Evolutionary conservation across 1,140 invertebrate genomes (phyloP), one percentile per base, ranked within the genome.

Genomic region (Drosophila sucinea): DNA sequence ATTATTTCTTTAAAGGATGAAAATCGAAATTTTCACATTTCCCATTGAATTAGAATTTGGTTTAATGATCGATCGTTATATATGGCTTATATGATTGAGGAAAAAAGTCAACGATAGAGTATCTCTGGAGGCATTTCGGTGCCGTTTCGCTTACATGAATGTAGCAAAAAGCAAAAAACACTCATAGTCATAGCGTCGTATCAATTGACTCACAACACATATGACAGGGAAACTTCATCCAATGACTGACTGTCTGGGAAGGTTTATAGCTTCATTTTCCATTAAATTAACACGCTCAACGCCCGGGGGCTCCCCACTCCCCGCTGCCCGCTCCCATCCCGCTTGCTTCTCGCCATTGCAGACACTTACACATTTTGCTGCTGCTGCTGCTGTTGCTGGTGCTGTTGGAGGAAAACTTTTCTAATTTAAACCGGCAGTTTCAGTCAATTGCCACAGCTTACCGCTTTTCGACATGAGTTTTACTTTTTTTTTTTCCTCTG

Each of bases 401-500:
- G 35, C 23, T 51, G 44, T 7, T 27, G 44, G 23, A 27, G 44
- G 44, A 51, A 85, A 86, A 86, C 82, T 86, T 86, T 86, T 86
- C 82, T 86, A 86, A 86, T 86, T 86, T 86, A 86, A 86, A 87
- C 82, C 83, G 82, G 82, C 82, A 86, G 82, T 86, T 86, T 87
- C 82, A 86, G 83, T 86, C 82, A 86, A 86, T 86, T 86, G 82
- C 82, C 82, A 86, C 83, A 86, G 82, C 82, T 86, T 86, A 86
- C 83, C 79, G 82, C 79, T 86, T 81, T 44, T 87, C 82, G 79
- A 86, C 82, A 86, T 87, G 82, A 86, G 83, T 86, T 86, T 87
- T 87, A 79, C 83, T 86, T 87, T 87, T 55, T 64, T 5, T 41
- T 27, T 32, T 33, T 60, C 23, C 32, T 47, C 17, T 23, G 0